Conservation (phyloP, 2,113 vertebrate genomes). For the Cygnus buccinator region DNA sequence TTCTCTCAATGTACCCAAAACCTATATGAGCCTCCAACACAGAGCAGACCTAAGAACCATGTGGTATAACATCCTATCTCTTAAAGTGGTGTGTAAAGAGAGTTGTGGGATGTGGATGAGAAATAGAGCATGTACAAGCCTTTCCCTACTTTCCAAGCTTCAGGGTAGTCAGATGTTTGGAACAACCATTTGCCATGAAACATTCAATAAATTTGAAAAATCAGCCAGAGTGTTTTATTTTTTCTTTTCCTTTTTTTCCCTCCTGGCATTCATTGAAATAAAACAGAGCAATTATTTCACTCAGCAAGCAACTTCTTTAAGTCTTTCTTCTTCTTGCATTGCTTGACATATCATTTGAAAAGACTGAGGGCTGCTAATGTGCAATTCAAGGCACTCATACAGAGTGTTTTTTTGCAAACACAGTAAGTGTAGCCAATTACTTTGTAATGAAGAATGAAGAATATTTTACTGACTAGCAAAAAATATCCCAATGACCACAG, state of each 20-base stretch:
- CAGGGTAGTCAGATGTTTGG: not conserved
- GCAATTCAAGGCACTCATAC: not conserved
- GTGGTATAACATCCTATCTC: accelerated
- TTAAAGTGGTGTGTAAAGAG: accelerated
- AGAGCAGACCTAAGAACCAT: not conserved
- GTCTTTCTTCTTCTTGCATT: not conserved
- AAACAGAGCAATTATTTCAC: not conserved
- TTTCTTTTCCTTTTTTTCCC: not conserved
- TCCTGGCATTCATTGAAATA: not conserved
- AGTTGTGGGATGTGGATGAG: not conserved
- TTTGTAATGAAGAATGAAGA: not conserved
- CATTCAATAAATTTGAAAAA: not conserved
- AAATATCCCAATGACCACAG: not conserved
- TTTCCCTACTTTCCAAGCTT: not conserved
- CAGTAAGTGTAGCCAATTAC: not conserved
- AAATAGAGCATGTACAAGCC: not conserved
- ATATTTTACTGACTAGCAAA: not conserved
- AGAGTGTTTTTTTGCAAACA: not conserved
- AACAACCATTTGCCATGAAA: not conserved
- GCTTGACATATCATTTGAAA: not conserved
- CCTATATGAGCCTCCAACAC: not conserved
- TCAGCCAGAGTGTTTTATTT: accelerated
- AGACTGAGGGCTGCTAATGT: not conserved
- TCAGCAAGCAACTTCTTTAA: not conserved
- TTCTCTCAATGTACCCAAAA: not conserved